Evolutionary conservation across 2,113 vertebrate species (phyloP).

Genomic region (Irena cyanogastra): DNA sequence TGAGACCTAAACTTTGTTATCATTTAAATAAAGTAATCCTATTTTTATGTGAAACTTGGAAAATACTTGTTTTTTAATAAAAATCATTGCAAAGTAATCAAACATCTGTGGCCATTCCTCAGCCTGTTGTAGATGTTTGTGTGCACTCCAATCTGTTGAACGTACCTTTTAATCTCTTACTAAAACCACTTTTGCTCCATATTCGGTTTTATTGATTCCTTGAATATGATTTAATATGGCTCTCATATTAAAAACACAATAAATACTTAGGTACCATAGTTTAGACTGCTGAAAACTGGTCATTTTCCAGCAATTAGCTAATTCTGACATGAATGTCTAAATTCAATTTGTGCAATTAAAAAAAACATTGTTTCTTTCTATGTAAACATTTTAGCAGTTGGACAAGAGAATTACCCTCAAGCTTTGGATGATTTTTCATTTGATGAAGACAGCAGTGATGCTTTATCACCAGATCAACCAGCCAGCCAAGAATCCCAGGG

Average conservation of each 20-base stretch:
- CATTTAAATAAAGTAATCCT: not conserved
- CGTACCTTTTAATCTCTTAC: not conserved
- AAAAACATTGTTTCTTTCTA: not conserved
- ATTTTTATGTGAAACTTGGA: not conserved
- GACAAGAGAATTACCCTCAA: constrained; percentile 87
- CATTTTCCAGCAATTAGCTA: not conserved
- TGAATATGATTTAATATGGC: not conserved
- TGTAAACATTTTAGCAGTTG: constrained; percentile 68
- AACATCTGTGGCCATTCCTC: not conserved
- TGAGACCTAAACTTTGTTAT: not conserved
- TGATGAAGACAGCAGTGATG: constrained; percentile 95
- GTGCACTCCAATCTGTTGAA: not conserved
- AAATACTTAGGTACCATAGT: not conserved
- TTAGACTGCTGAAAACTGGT: not conserved
- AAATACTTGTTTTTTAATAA: not conserved
- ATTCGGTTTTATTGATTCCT: not conserved
- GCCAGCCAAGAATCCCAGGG: constrained; percentile 93
- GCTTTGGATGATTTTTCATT: constrained; percentile 82
- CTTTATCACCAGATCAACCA: constrained; percentile 92
- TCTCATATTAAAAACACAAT: not conserved
- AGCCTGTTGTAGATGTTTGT: not conserved
- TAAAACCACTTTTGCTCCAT: not conserved
- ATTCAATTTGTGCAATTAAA: not conserved
- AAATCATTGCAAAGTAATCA: not conserved
- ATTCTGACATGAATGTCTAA: not conserved